phyloP scores from a whole-genome alignment of 2,888 invertebrate genomes.

The Eristalis intricaria region DNA sequence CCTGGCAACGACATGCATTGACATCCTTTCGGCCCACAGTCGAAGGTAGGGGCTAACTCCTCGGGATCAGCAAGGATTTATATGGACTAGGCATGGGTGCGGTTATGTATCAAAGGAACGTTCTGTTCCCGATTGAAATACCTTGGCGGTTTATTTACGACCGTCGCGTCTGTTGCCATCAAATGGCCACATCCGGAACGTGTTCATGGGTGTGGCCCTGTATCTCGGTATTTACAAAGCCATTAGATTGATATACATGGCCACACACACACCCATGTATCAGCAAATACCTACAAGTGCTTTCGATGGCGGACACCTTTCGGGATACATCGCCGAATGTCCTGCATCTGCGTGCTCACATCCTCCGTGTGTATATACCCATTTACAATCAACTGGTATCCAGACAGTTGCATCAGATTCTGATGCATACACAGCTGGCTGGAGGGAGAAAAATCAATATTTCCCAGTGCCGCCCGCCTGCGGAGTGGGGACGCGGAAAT shows the following conservation, averaged over 20 bases:
- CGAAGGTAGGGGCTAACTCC: no score
- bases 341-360: constrained; percentile 63
- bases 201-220: neutral
- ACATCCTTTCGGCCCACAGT: no score
- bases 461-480: constrained; percentile 1
- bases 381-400: constrained; percentile 51
- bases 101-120: neutral
- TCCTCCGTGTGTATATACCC: neutral
- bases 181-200: neutral
- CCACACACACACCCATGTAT: neutral
- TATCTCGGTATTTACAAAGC: neutral
- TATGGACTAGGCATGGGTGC: neutral
- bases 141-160: neutral
- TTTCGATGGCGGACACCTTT: neutral
- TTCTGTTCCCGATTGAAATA: neutral
- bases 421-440: neutral
- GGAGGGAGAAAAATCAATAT: constrained; percentile 53
- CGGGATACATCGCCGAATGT: constrained; percentile 7
- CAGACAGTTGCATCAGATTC: neutral
- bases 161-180: neutral
- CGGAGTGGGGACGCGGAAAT: neutral
- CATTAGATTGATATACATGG: neutral
- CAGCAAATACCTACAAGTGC: neutral
- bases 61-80: no score
- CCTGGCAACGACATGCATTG: neutral